phyloP scores from a whole-genome alignment of 2,888 invertebrate genomes.

The Calliphora vomitoria region DNA sequence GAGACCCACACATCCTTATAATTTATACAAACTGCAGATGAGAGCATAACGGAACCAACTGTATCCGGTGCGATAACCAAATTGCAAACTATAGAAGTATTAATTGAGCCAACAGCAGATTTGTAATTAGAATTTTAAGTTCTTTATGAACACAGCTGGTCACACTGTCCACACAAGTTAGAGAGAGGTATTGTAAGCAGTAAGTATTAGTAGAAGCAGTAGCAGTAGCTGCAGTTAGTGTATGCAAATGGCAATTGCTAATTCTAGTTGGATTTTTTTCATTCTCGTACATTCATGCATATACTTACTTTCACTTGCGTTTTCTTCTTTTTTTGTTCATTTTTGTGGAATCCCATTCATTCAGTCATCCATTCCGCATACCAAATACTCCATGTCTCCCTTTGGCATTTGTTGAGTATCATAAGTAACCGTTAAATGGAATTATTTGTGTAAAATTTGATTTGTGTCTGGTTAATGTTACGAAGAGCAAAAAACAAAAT shows the following conservation, averaged over 20 bases:
- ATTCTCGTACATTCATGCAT: conserved; percentile 10
- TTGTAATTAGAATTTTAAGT: too few relatives aligned
- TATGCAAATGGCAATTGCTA: conserved; percentile 66
- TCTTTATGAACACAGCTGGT: neutral
- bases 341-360: conserved; percentile 22
- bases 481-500: neutral
- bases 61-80: too few relatives aligned
- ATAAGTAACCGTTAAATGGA: conserved; percentile 71
- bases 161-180: neutral
- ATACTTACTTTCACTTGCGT: conserved; percentile 26
- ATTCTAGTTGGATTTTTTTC: conserved; percentile 7
- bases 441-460: conserved; percentile 73
- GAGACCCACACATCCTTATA: neutral
- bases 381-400: neutral
- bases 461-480: conserved; percentile 67
- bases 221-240: conserved; percentile 19
- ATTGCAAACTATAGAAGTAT: too few relatives aligned
- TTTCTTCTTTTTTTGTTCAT: neutral
- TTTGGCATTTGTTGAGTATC: conserved; percentile 51
- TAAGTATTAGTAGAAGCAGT: neutral
- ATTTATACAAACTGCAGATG: neutral
- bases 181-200: neutral
- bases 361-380: conserved; percentile 22
- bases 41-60: conserved; percentile 23
- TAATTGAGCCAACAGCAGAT: too few relatives aligned